phyloP scores from a whole-genome alignment of 2,113 vertebrate genomes.

The Pollimyrus isidori region DNA sequence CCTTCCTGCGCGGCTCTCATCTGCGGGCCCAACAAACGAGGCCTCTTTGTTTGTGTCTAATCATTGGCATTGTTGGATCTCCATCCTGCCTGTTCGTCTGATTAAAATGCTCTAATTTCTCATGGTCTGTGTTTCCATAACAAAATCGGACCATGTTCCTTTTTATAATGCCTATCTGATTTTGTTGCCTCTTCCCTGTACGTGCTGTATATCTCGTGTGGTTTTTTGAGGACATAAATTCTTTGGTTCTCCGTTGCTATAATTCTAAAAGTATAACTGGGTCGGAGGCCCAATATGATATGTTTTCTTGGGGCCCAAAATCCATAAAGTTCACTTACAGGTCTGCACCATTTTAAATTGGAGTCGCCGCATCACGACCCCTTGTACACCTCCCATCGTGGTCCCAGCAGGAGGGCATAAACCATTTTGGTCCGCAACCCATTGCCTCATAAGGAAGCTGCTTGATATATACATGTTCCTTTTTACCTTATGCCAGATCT shows the following conservation, averaged over 20 bases:
- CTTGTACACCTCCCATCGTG: neutral
- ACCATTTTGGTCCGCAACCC: neutral
- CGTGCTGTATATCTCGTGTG: neutral
- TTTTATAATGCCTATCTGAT: neutral
- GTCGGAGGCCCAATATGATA: neutral
- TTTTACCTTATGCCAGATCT: neutral
- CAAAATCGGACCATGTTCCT: constrained; percentile 26
- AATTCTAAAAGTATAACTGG: neutral
- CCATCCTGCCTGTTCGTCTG: constrained; percentile 32
- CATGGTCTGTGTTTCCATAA: constrained; percentile 35
- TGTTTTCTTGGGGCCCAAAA: neutral
- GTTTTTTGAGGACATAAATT: neutral
- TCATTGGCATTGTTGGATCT: constrained; percentile 22
- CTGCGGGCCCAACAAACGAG: constrained; percentile 17
- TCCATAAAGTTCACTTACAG: neutral
- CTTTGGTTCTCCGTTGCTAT: neutral
- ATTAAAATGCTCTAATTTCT: constrained; percentile 42
- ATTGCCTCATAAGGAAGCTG: neutral
- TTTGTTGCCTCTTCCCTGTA: neutral
- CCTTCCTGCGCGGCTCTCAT: constrained; percentile 40
- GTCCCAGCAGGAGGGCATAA: neutral
- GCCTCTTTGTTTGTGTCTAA: constrained; percentile 17
- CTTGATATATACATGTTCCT: neutral
- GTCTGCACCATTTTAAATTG: neutral
- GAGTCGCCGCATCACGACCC: neutral